Evolutionary conservation across 2,113 vertebrate genomes (phyloP), one percentile per base, ranked within the genome.

Genomic region (Ochotona curzoniae): DNA sequence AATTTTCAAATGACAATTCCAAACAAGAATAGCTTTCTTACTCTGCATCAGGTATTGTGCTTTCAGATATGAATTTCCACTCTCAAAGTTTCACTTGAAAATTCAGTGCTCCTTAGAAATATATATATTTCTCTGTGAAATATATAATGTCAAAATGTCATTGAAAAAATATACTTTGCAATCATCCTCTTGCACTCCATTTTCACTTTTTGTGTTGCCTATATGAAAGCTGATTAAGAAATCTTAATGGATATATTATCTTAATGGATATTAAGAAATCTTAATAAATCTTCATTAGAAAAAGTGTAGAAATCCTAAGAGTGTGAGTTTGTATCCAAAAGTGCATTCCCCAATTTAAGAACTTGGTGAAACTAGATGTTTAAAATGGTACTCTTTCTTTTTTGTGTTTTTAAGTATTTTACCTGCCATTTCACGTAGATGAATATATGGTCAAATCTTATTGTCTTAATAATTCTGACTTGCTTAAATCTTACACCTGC

Each of bases 161-260:
- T 79, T 82, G 81, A 90, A 85, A 82, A 93, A 92, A 83, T 87
- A 78, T 79, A 71, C 70, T 95, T 87, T 94, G 87, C 85, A 94
- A 84, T 94, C 87, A 85, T 35, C 38, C 23, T 35, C 1, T 85
- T 91, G 76, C 83, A 91, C 60, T 71, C 75, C 47, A 38, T 85
- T 70, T 73, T 88, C 64, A 89, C 30, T 66, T 87, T 92, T 85
- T 93, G 8, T 95, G 79, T 30, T 87, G 21, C 15, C 25, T 88
- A 91, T 94, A 93, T 87, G 79, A 94, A 95, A 96, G 86, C 96
- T 92, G 66, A 71, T 90, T 49, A 95, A 87, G 26, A 94, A 69
- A 93, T 87, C 71, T 96, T 96, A 95, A 90, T 97, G 94, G 96
- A n/a, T n/a, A n/a, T n/a, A n/a, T n/a, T n/a, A n/a, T n/a, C n/a